These are phyloP conservation scores for Synergus japonicus DNA, from an alignment of 2,888 invertebrate genomes.

Conservation along the genomic window DNA sequence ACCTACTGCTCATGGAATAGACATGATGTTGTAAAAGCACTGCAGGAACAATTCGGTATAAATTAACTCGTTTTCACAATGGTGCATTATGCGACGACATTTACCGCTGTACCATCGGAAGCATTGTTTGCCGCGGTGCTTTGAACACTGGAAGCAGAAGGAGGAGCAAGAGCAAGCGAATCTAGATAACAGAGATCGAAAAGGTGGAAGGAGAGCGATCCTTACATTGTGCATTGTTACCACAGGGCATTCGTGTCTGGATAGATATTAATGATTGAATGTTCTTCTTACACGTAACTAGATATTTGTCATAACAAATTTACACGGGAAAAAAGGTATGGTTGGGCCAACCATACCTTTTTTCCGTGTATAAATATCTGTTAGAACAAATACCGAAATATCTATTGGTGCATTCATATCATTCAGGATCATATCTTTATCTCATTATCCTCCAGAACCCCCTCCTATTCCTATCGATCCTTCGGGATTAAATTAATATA, in stretches of 20 bases:
- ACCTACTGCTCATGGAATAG: slow-evolving; percentile 10
- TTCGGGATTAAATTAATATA: too few relatives aligned
- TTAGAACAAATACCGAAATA: too few relatives aligned
- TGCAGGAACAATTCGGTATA: slow-evolving; percentile 63
- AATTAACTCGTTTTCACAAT: slow-evolving; percentile 66
- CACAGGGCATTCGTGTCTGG: slow-evolving; percentile 24
- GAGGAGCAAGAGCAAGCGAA: slow-evolving; percentile 42
- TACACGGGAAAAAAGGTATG: too few relatives aligned
- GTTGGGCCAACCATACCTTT: too few relatives aligned
- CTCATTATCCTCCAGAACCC: too few relatives aligned
- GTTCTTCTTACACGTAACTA: neutral
- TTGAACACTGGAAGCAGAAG: slow-evolving; percentile 45
- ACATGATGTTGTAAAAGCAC: slow-evolving; percentile 26
- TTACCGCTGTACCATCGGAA: slow-evolving; percentile 59
- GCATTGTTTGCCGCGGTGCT: slow-evolving; percentile 64
- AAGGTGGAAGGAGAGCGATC: slow-evolving; percentile 50
- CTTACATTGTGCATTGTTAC: slow-evolving; percentile 60
- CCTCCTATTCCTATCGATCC: too few relatives aligned
- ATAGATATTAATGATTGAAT: slow-evolving; percentile 32
- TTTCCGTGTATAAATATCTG: too few relatives aligned
- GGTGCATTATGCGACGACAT: slow-evolving; percentile 59
- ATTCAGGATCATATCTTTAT: too few relatives aligned
- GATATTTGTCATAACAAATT: too few relatives aligned
- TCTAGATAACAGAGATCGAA: slow-evolving; percentile 32
- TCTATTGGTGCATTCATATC: too few relatives aligned